Conservation (phyloP, 2,113 vertebrate genomes). For the Chloebia gouldiae region DNA sequence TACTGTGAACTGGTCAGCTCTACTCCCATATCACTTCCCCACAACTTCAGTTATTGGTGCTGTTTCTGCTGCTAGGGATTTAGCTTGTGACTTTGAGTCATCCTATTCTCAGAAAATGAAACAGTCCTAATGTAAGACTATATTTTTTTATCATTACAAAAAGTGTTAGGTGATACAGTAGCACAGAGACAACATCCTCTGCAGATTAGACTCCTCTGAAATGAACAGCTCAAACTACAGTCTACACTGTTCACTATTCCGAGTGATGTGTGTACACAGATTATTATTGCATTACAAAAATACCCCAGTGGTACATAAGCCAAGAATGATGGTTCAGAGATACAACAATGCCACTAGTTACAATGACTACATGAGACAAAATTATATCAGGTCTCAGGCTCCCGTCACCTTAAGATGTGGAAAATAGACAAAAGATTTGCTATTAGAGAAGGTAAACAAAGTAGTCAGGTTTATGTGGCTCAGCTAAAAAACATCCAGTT, state of each 20-base stretch:
- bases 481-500: background rate
- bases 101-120: background rate
- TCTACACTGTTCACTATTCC: background rate
- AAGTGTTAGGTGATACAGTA: background rate
- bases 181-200: background rate
- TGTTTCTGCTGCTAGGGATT: background rate
- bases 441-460: too few species aligned
- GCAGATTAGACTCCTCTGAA: background rate
- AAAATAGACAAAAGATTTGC: background rate
- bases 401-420: background rate
- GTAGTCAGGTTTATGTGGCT: background rate
- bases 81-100: background rate
- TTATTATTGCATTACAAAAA: background rate
- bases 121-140: background rate
- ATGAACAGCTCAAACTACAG: background rate
- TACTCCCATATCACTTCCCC: background rate
- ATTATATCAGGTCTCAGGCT: rapidly evolving
- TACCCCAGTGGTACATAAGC: rapidly evolving
- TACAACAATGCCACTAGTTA: background rate
- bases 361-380: background rate
- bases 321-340: background rate
- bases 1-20: background rate
- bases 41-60: background rate
- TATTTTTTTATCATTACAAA: background rate
- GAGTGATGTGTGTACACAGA: rapidly evolving